Base-by-base conservation (phyloP, 1,140 invertebrate genomes). In the Aphaenogaster rudis region DNA sequence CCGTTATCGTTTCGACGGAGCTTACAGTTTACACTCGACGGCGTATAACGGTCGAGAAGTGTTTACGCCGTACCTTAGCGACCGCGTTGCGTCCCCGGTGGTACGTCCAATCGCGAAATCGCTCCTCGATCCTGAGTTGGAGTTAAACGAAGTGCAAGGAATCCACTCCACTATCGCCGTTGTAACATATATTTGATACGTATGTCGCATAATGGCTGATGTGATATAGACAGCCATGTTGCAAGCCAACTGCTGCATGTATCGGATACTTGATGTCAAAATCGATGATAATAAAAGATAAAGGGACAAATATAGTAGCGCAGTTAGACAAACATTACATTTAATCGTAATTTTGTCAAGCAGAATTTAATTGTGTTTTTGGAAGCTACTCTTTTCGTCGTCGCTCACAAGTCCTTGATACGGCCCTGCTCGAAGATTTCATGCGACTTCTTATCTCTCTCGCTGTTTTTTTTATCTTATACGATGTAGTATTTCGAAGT, bases 381-480 rank as follows among this genome's bases (percentile, higher is more conserved):
- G 33, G 4, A 78, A 33, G 28, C 63, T 45, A 17, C 0, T 42
- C 3, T 11, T 6, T 13, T 39, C n/a, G 9, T 8, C 9, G 21
- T 11, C 15, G 15, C 8, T 36, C 6, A 13, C 21, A n/a, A 36
- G 21, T 17, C 15, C 64, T 21, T 28, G 64, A 54, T 3, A 84
- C 80, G 33, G 28, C n/a, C 80, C 80, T 84, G 80, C 28, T 82
- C 54, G 42, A 59, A 42, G n/a, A 76, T 84, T 45, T 48, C 33
- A 28, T 84, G 13, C 9, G 28, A 39, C 50, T 81, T 84, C 80
- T 84, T 84, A 76, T 76, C 72, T 42, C 66, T 74, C n/a, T 74
- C 17, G 7, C 7, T 21, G 21, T 8, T 84, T 61, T 54, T 71
- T 71, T 57, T 42, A 28, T 36, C 52, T 72, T 11, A 21, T 7